phyloP scores from a whole-genome alignment of 2,113 vertebrate genomes.

The Rostratula benghalensis region DNA sequence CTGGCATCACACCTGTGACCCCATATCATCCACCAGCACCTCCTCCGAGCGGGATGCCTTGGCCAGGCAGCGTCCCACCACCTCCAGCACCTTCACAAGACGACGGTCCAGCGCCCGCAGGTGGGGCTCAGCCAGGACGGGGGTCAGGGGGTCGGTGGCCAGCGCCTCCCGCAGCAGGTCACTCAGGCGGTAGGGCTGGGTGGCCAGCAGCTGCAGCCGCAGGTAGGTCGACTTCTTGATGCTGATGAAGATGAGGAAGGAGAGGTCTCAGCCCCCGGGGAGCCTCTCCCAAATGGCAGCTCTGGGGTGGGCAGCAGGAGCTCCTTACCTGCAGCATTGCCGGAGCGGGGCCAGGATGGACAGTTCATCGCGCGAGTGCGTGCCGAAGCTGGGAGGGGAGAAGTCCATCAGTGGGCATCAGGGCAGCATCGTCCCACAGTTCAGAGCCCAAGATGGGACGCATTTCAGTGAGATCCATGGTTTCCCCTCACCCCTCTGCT shows the following conservation, averaged over 20 bases:
- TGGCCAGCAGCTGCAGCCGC: slow-evolving; percentile 75
- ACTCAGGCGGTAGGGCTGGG: slow-evolving; percentile 72
- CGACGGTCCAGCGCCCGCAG: slow-evolving; percentile 73
- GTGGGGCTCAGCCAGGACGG: slow-evolving; percentile 78
- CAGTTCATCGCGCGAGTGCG: slow-evolving; percentile 80
- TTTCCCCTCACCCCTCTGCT: background rate
- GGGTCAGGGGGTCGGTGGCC: slow-evolving; percentile 73
- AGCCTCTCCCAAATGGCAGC: accelerated
- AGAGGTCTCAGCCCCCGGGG: background rate
- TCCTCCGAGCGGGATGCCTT: background rate
- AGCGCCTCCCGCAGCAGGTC: slow-evolving; percentile 77
- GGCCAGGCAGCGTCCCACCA: slow-evolving; percentile 44
- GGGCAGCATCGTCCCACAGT: accelerated
- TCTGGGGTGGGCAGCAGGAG: accelerated
- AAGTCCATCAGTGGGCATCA: background rate
- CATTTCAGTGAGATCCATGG: accelerated
- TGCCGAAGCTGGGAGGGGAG: slow-evolving; percentile 77
- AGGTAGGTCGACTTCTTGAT: slow-evolving; percentile 79
- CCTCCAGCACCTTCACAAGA: slow-evolving; percentile 61
- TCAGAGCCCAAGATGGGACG: accelerated
- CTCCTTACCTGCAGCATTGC: slow-evolving; percentile 83
- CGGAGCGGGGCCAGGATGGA: slow-evolving; percentile 81
- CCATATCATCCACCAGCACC: slow-evolving; percentile 10
- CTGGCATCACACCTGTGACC: background rate
- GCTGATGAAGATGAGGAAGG: slow-evolving; percentile 28